Conservation (phyloP, 2,113 vertebrate species). For the Struthidea cinerea region DNA sequence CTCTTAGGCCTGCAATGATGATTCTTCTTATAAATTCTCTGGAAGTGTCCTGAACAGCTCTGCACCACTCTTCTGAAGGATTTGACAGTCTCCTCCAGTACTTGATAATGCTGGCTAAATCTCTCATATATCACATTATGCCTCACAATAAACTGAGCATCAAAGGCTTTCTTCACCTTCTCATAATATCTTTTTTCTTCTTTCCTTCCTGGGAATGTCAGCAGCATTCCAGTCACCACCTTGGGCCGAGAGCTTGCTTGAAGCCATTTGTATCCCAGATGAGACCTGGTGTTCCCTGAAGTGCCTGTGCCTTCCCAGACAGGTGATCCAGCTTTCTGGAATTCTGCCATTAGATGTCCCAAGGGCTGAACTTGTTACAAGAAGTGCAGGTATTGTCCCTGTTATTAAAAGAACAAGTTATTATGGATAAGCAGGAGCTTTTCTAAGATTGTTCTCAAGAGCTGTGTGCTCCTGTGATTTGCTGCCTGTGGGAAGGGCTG, state of each 20-base stretch:
- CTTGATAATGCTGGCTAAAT: constrained; percentile 24
- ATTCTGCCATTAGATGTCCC: neutral
- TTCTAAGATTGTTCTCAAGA: neutral
- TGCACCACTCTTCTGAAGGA: neutral
- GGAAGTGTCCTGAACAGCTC: neutral
- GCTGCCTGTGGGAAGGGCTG: neutral
- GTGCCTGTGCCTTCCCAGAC: neutral
- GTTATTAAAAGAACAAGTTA: neutral
- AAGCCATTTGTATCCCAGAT: neutral
- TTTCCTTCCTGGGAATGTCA: neutral
- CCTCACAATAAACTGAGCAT: constrained; percentile 41
- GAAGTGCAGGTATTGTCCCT: neutral
- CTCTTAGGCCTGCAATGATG: neutral
- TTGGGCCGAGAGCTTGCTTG: neutral
- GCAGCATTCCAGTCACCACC: neutral
- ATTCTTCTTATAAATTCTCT: neutral
- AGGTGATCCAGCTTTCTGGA: neutral
- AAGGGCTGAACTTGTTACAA: neutral
- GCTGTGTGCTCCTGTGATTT: neutral
- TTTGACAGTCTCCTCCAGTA: neutral
- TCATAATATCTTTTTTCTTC: neutral
- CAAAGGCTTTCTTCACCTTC: constrained; percentile 38
- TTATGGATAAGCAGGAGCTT: neutral
- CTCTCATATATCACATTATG: constrained; percentile 7
- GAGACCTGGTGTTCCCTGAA: neutral